phyloP scores from a whole-genome alignment of 53 echinoderm and acorn worm genomes.

The Crossaster papposus region DNA sequence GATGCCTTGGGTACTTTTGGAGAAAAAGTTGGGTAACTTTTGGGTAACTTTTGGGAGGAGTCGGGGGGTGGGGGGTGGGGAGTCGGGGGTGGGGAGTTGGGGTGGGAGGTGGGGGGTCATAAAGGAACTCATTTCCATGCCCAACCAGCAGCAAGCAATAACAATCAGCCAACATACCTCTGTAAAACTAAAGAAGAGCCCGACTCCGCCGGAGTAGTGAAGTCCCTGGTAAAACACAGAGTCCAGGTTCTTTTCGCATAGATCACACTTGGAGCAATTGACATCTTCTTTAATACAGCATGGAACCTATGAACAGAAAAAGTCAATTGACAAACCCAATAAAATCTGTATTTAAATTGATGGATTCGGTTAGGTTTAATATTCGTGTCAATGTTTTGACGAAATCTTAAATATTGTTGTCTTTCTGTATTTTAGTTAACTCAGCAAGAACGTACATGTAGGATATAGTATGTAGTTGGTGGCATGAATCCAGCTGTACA shows the following conservation, averaged over 20 bases:
- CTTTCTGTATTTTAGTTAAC: too few species aligned
- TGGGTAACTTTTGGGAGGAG: too few species aligned
- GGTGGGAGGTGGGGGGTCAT: not conserved
- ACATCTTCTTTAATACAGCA: not conserved
- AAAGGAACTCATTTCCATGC: not conserved
- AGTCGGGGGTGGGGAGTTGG: too few species aligned
- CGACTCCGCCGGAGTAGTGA: constrained; percentile 77
- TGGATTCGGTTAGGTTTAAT: not conserved
- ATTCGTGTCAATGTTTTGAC: too few species aligned
- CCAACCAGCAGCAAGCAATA: not conserved
- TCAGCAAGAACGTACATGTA: too few species aligned
- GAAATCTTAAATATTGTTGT: too few species aligned
- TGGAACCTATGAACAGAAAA: not conserved
- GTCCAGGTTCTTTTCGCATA: constrained; percentile 38
- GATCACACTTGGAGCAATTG: constrained; percentile 34
- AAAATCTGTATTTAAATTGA: not conserved
- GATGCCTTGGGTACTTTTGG: too few species aligned
- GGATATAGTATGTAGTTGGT: too few species aligned
- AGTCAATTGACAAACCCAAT: not conserved
- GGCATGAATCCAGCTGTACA: too few species aligned
- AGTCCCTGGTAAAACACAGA: constrained; percentile 71
- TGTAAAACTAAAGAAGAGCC: constrained; percentile 93
- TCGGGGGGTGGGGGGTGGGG: too few species aligned
- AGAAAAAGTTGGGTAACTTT: too few species aligned
- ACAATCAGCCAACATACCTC: constrained; percentile 69